Percentiles rank a stretch among this genome's conserved stretches.
Conservation (phyloP, 2,113 vertebrate species). For the Peromyscus californicus region DNA sequence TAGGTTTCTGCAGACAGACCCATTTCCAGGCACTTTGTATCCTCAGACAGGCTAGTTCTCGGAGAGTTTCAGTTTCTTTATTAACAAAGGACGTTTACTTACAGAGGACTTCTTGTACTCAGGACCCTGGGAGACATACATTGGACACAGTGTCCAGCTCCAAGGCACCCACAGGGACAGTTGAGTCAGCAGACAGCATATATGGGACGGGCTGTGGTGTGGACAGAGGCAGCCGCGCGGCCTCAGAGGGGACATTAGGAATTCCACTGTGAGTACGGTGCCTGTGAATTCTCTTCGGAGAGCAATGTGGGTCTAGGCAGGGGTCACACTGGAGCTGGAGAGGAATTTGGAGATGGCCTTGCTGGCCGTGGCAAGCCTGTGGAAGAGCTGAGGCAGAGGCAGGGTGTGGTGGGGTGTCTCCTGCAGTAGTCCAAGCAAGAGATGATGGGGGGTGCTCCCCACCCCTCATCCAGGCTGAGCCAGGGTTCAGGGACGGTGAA, state of each 20-base stretch:
- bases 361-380: neutral
- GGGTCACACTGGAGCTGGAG: too few relatives aligned
- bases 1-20: too few relatives aligned
- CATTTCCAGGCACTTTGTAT: neutral
- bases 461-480: accelerated
- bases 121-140: neutral
- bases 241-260: neutral
- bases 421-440: neutral
- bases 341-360: neutral
- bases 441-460: neutral
- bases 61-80: neutral
- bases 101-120: neutral
- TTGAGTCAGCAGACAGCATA: neutral
- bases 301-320: accelerated
- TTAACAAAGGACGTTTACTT: neutral
- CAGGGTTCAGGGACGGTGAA: neutral
- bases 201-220: accelerated
- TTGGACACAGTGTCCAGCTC: neutral
- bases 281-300: neutral
- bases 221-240: neutral
- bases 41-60: neutral
- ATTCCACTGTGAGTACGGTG: accelerated
- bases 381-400: neutral
- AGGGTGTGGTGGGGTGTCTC: neutral
- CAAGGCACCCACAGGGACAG: neutral